phyloP scores from a whole-genome alignment of 2,888 invertebrate species.

The Xestobium rufovillosum region DNA sequence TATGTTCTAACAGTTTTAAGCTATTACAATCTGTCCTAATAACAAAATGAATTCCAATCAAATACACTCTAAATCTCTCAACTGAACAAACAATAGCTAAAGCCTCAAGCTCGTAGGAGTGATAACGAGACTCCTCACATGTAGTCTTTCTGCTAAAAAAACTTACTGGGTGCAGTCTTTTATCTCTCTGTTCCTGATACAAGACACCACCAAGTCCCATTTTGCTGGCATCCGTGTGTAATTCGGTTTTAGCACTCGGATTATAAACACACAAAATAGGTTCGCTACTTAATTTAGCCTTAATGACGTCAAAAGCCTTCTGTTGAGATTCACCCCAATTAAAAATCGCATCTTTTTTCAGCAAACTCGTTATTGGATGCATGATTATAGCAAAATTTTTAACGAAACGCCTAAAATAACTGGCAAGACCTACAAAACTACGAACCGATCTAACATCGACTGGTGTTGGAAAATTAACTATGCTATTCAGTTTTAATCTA shows the following conservation, averaged over 20 bases:
- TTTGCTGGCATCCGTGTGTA: slow-evolving; percentile 14
- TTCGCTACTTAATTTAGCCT: slow-evolving; percentile 5
- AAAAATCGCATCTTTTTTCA: slow-evolving; percentile 3
- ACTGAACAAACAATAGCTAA: slow-evolving; percentile 13
- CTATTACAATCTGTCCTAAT: too few species aligned
- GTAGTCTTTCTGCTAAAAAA: slow-evolving; percentile 16
- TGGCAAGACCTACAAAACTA: too few species aligned
- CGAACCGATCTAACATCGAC: too few species aligned
- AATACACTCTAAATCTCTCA: slow-evolving; percentile 18
- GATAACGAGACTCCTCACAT: slow-evolving; percentile 13
- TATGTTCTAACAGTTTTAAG: too few species aligned
- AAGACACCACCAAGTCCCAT: slow-evolving; percentile 12
- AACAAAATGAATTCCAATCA: slow-evolving; percentile 18
- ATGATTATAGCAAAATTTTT: slow-evolving; percentile 3
- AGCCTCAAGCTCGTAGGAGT: slow-evolving; percentile 13
- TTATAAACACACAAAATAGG: slow-evolving; percentile 12
- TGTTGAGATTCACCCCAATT: slow-evolving; percentile 1
- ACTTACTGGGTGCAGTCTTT: slow-evolving; percentile 9
- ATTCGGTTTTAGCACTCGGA: slow-evolving; percentile 9
- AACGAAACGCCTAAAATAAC: too few species aligned
- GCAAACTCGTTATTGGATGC: slow-evolving; percentile 1
- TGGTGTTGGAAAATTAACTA: too few species aligned
- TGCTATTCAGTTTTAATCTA: too few species aligned
- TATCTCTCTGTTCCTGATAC: slow-evolving; percentile 11
- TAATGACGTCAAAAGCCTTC: slow-evolving; percentile 6